A percentile compares a stretch with the other conserved stretches of the same genome.
Evolutionary conservation across 2,113 vertebrate genomes (phyloP).

Genomic region (Rutilus rutilus): DNA sequence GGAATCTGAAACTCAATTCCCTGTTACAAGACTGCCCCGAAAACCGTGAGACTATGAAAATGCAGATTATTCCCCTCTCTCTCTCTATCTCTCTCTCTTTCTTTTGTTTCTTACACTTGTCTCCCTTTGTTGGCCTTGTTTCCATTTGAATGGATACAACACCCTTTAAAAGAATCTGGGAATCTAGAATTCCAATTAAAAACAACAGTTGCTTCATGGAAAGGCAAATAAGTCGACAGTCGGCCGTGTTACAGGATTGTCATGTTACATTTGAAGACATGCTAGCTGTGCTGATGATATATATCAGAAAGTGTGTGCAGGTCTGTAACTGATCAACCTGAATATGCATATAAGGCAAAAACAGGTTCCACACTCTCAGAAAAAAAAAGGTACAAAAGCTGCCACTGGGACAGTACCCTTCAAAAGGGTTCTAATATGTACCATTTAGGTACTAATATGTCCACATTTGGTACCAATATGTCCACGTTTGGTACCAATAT

Average conservation of each 20-base stretch:
- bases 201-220: background rate
- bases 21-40: slow-evolving; percentile 37
- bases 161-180: slow-evolving; percentile 47
- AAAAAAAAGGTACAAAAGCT: too few species aligned
- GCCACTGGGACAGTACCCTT: too few species aligned
- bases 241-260: background rate
- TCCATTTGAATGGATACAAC: slow-evolving; percentile 47
- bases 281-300: background rate
- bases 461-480: too few species aligned
- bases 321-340: background rate
- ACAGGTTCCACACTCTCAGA: background rate
- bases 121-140: slow-evolving; percentile 18
- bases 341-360: background rate
- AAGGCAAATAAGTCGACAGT: background rate
- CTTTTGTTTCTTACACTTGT: slow-evolving; percentile 8
- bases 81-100: too few species aligned
- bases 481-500: too few species aligned
- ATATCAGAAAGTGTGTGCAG: background rate
- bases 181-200: slow-evolving; percentile 28
- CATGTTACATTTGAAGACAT: background rate
- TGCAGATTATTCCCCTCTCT: too few species aligned
- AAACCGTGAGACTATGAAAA: slow-evolving; percentile 49
- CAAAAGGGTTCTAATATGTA: too few species aligned
- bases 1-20: slow-evolving; percentile 58
- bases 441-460: too few species aligned